A percentile compares a stretch with the other conserved stretches of the same genome.
Evolutionary conservation across 1,140 invertebrate species (phyloP).

Genomic region (Nylanderia fulva): DNA sequence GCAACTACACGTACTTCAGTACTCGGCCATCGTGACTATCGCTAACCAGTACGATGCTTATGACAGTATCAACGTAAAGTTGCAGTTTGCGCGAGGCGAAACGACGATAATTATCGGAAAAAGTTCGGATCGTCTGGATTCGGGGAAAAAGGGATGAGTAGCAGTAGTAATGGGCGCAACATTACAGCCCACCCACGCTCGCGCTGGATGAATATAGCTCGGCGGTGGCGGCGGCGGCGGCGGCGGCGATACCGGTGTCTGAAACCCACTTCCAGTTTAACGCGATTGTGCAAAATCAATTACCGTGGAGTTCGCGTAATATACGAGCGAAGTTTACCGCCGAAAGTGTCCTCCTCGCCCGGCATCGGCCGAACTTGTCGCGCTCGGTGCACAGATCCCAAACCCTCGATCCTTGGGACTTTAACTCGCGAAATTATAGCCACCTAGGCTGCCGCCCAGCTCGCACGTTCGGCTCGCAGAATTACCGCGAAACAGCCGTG

Average conservation of each 20-base stretch:
- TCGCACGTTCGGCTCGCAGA: neutral
- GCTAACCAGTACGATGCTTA: conserved; percentile 14
- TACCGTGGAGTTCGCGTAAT: conserved; percentile 55
- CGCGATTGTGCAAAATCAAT: conserved; percentile 62
- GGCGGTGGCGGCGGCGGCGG: neutral
- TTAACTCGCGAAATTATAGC: conserved; percentile 53
- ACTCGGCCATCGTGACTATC: neutral
- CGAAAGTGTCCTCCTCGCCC: conserved; percentile 56
- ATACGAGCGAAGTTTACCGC: conserved; percentile 58
- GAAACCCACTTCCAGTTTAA: conserved; percentile 60
- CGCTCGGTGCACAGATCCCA: conserved; percentile 30
- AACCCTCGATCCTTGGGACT: conserved; percentile 32
- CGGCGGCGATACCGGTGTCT: conserved; percentile 7
- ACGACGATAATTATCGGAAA: conserved; percentile 54
- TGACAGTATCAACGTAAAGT: conserved; percentile 6
- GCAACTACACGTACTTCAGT: neutral
- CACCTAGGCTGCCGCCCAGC: neutral
- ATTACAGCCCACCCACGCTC: neutral
- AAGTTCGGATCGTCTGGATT: conserved; percentile 48
- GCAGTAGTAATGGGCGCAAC: conserved; percentile 8
- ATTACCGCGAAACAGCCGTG: conserved; percentile 35
- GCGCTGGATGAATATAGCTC: conserved; percentile 12
- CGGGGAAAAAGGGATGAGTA: conserved; percentile 21
- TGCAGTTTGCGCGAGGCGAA: conserved; percentile 2
- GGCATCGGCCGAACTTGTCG: conserved; percentile 42